Evolutionary conservation across 1,140 invertebrate genomes (phyloP).

Genomic region (Bombus consobrinus): DNA sequence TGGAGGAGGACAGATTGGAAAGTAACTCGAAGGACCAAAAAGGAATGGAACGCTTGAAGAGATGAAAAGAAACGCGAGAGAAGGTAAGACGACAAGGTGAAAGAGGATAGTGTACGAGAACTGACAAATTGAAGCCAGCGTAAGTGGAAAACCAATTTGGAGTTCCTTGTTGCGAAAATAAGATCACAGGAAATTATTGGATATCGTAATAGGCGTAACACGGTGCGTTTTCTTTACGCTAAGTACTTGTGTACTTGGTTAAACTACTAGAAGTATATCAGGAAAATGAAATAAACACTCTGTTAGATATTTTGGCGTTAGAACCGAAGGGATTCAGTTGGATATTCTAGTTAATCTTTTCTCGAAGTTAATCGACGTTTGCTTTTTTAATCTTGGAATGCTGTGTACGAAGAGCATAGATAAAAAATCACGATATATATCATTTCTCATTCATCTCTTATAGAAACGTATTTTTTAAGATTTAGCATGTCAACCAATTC

Average conservation of each 20-base stretch:
- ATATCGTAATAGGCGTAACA: constrained; percentile 41
- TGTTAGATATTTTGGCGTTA: too few relatives aligned
- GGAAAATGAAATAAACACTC: constrained; percentile 29
- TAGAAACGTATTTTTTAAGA: too few relatives aligned
- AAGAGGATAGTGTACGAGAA: constrained; percentile 4
- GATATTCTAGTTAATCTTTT: too few relatives aligned
- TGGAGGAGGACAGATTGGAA: constrained; percentile 55
- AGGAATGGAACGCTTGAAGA: constrained; percentile 37
- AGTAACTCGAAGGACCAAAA: constrained; percentile 56
- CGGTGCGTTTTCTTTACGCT: constrained; percentile 15
- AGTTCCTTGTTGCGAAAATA: constrained; percentile 64
- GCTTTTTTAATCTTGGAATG: neutral
- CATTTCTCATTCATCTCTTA: too few relatives aligned
- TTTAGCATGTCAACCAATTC: too few relatives aligned
- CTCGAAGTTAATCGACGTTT: neutral
- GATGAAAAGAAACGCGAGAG: constrained; percentile 46
- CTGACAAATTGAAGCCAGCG: constrained; percentile 59
- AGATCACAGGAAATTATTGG: constrained; percentile 66
- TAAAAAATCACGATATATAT: too few relatives aligned
- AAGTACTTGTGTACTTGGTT: neutral
- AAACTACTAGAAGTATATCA: neutral
- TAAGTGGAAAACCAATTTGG: constrained; percentile 68
- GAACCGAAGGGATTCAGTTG: neutral
- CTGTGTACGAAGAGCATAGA: too few relatives aligned
- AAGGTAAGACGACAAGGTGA: neutral